Evolutionary conservation across 1,140 invertebrate genomes (phyloP), one percentile per base, ranked within the genome.

Genomic region (Myzus persicae): DNA sequence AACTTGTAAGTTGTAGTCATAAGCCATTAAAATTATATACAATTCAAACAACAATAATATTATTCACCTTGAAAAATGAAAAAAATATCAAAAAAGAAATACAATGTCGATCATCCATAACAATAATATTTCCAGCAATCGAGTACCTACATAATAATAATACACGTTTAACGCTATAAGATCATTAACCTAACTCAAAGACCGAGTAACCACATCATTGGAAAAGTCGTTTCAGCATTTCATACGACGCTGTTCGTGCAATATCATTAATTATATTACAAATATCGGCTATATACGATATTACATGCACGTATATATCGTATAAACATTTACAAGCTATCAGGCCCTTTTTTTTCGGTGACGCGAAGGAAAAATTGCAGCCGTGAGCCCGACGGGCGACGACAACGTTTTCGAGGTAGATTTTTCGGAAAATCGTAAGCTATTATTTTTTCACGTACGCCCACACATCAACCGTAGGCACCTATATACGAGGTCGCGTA

Each of bases 161-260:
- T 48, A 31, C 8, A 31, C 9, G 31, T 67, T 36, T 76, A 76
- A 76, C 14, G 31, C 59, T 31, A 8, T 7, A n/a, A 76, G 59
- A 76, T 76, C 59, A 18, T 76, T 76, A 76, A 76, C 59, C 59
- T 76, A 76, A 76, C 31, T 5, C 59, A n/a, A 76, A 76, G 14
- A 76, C 59, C 59, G n/a, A 76, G n/a, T 76, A 76, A 76, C 59
- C 59, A n/a, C 59, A 76, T 76, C n/a, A 14, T 76, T n/a, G n/a
- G 59, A 76, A 31, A 76, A 76, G n/a, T 76, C 59, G 59, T 76
- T 76, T n/a, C 59, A 76, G 59, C n/a, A 76, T n/a, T 76, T 76
- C 59, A 20, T 14, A 76, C 59, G 59, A 76, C 59, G 31, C 11
- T n/a, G n/a, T n/a, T 14, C 14, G 59, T 76, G 59, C 31, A n/a